Percentiles rank a stretch among this genome's conserved stretches.
These are phyloP conservation scores for Cryptotis parvus DNA, from an alignment of 2,113 vertebrate species.

Conservation along the genomic window DNA sequence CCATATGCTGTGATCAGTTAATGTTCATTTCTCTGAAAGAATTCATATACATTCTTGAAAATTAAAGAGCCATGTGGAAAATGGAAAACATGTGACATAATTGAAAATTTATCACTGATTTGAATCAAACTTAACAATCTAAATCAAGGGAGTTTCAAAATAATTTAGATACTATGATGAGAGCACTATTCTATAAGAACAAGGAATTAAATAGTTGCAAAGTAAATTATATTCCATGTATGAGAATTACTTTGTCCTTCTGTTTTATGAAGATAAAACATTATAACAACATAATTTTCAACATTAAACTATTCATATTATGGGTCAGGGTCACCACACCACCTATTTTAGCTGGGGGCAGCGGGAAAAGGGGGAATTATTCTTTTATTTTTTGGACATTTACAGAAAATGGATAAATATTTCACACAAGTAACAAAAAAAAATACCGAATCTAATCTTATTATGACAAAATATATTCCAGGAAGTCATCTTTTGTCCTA, in stretches of 20 bases:
- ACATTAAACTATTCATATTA: neutral
- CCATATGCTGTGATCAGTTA: neutral
- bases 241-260: constrained; percentile 33
- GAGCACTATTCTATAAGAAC: constrained; percentile 20
- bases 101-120: no score
- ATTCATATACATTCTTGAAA: constrained; percentile 7
- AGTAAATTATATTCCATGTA: constrained; percentile 7
- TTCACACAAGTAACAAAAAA: constrained; percentile 34
- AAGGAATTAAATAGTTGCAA: constrained; percentile 36
- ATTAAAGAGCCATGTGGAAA: no score
- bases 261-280: no score
- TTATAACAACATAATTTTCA: constrained; percentile 34
- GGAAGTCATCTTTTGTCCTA: constrained; percentile 17
- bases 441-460: neutral
- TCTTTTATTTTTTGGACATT: constrained; percentile 2
- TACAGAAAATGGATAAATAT: constrained; percentile 24
- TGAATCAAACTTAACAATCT: neutral
- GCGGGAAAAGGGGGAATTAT: neutral
- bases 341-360: neutral
- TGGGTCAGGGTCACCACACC: neutral
- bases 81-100: no score
- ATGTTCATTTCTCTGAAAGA: neutral
- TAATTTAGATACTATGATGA: neutral
- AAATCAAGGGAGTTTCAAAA: no score
- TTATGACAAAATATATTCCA: constrained; percentile 43